phyloP scores from a whole-genome alignment of 2,113 vertebrate species.

The Actinemys pallida region DNA sequence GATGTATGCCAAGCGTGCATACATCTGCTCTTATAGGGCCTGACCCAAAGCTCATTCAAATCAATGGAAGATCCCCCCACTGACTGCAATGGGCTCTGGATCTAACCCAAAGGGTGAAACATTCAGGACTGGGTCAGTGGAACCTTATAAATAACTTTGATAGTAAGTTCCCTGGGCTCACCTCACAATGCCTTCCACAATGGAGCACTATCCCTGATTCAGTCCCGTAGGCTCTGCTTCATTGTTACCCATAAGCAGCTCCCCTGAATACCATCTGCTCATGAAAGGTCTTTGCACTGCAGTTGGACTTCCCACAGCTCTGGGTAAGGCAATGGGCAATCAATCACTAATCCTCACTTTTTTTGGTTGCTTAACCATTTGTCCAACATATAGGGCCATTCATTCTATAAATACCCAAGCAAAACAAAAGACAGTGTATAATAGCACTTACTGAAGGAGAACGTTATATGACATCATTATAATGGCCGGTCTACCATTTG shows the following conservation, averaged over 20 bases:
- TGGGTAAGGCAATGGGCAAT: neutral
- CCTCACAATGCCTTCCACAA: neutral
- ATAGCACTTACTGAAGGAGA: neutral
- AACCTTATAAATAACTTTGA: neutral
- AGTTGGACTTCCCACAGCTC: neutral
- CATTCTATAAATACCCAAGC: fast-evolving
- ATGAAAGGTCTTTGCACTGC: neutral
- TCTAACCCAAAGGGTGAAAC: neutral
- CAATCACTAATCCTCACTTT: slow-evolving; percentile 37
- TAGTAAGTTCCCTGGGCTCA: neutral
- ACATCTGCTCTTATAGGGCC: neutral
- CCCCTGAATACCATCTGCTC: neutral
- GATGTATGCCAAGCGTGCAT: neutral
- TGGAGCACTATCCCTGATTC: neutral
- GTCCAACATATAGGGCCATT: neutral
- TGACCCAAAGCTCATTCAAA: neutral
- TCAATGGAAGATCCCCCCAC: neutral
- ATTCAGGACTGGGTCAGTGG: neutral
- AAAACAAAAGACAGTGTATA: neutral
- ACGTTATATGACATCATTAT: neutral
- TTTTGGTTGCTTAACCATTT: neutral
- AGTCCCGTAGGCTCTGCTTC: neutral
- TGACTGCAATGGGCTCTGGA: neutral
- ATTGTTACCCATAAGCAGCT: neutral
- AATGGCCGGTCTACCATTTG: neutral